Evolutionary conservation across 2,888 invertebrate species (phyloP).

Genomic region (Flexamia atlantica): DNA sequence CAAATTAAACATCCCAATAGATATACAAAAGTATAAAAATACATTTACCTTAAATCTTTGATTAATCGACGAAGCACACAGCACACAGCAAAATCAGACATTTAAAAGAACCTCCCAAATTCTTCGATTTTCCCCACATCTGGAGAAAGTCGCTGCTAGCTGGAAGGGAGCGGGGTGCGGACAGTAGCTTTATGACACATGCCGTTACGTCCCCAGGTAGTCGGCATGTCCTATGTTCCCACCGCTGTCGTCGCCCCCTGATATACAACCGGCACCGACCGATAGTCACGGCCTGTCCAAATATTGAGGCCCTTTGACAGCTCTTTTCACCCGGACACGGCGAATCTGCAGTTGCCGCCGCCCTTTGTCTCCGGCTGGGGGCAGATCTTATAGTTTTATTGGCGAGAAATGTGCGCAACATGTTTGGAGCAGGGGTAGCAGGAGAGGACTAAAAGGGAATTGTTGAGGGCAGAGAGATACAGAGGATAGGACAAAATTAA

Average conservation of each 20-base stretch:
- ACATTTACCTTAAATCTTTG: too few species aligned
- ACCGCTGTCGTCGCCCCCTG: conserved; percentile 36
- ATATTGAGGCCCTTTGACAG: conserved; percentile 48
- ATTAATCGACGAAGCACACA: too few species aligned
- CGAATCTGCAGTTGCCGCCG: conserved; percentile 12
- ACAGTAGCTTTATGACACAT: conserved; percentile 19
- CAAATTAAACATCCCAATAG: too few species aligned
- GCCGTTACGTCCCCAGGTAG: conserved; percentile 22
- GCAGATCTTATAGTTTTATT: not conserved
- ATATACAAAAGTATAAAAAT: too few species aligned
- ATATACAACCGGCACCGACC: conserved; percentile 26
- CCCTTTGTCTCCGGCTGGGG: not conserved
- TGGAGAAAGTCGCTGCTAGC: not conserved
- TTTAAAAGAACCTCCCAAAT: too few species aligned
- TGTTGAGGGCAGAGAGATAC: too few species aligned
- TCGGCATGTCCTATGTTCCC: conserved; percentile 2
- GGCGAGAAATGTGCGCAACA: conserved; percentile 4
- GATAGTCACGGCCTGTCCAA: conserved; percentile 49
- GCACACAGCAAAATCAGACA: too few species aligned
- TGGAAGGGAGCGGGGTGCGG: not conserved
- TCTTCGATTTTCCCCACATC: too few species aligned
- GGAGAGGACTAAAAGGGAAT: not conserved
- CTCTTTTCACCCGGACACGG: conserved; percentile 2
- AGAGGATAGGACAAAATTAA: too few species aligned
- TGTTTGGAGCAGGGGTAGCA: not conserved